These are phyloP conservation scores for Lethocerus indicus DNA, from an alignment of 1,140 invertebrate species.

Conservation along the genomic window DNA sequence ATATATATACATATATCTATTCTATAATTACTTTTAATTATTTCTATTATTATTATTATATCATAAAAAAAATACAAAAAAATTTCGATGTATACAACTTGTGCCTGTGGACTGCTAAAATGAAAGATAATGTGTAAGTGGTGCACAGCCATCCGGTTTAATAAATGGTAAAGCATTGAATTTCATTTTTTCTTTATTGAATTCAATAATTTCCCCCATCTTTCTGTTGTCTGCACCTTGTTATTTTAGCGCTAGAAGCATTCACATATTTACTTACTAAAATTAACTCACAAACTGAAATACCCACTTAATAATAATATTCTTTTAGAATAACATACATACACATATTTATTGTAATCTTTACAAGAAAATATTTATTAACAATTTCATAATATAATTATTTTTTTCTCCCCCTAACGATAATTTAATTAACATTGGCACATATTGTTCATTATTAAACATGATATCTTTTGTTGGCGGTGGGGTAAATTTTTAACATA, in stretches of 20 bases:
- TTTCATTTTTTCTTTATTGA: slow-evolving; percentile 5
- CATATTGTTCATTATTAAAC: too few relatives aligned
- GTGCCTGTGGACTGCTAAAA: slow-evolving; percentile 11
- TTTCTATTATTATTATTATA: slow-evolving; percentile 1
- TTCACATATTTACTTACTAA: slow-evolving; percentile 2
- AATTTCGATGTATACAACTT: slow-evolving; percentile 11
- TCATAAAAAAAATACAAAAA: not conserved
- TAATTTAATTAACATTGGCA: too few relatives aligned
- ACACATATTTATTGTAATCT: not conserved
- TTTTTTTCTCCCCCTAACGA: too few relatives aligned
- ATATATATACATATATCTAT: slow-evolving; percentile 1
- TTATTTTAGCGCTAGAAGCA: slow-evolving; percentile 4
- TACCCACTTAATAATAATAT: not conserved
- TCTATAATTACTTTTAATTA: slow-evolving; percentile 1
- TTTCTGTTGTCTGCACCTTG: not conserved
- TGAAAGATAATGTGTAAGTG: slow-evolving; percentile 4
- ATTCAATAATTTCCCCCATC: not conserved
- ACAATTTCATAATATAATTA: too few relatives aligned
- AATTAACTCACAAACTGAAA: not conserved
- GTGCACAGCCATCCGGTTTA: slow-evolving; percentile 4
- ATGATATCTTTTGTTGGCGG: not conserved
- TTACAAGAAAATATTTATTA: not conserved
- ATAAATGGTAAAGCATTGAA: not conserved
- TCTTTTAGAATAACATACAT: not conserved
- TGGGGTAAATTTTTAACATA: not conserved